Evolutionary conservation across 2,888 invertebrate species (phyloP).

Genomic region (Glaucopsyche alexis): DNA sequence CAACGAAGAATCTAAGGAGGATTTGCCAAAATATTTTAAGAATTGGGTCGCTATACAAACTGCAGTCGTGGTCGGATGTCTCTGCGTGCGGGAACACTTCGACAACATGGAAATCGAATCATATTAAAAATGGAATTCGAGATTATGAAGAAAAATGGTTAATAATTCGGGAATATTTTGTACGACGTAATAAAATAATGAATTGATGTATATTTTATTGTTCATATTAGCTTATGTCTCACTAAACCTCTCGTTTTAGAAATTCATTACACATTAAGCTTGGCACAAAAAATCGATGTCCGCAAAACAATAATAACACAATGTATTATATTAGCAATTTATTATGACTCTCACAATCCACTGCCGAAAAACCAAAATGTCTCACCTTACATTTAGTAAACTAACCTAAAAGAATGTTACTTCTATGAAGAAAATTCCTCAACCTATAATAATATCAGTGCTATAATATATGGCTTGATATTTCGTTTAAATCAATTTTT

Average conservation of each 20-base stretch:
- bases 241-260: too few relatives aligned
- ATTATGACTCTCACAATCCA: constrained; percentile 25
- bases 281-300: too few relatives aligned
- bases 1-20: constrained; percentile 42
- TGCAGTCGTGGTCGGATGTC: constrained; percentile 58
- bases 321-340: constrained; percentile 32
- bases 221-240: too few relatives aligned
- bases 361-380: neutral
- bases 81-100: constrained; percentile 51
- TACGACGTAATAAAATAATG: neutral
- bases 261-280: too few relatives aligned
- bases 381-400: neutral
- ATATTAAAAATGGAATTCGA: neutral
- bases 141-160: neutral
- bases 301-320: neutral
- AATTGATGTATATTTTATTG: neutral
- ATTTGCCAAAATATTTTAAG: constrained; percentile 50
- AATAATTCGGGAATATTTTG: neutral
- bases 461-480: constrained; percentile 23
- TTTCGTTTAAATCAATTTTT: neutral
- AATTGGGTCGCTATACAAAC: constrained; percentile 54
- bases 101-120: constrained; percentile 20
- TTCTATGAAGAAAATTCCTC: constrained; percentile 2
- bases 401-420: neutral
- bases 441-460: constrained; percentile 16